Percentiles rank a stretch among this genome's conserved stretches.
Evolutionary conservation across 2,797 vertebrate genomes (phyloP).

Genomic region (Clarias laeviceps): DNA sequence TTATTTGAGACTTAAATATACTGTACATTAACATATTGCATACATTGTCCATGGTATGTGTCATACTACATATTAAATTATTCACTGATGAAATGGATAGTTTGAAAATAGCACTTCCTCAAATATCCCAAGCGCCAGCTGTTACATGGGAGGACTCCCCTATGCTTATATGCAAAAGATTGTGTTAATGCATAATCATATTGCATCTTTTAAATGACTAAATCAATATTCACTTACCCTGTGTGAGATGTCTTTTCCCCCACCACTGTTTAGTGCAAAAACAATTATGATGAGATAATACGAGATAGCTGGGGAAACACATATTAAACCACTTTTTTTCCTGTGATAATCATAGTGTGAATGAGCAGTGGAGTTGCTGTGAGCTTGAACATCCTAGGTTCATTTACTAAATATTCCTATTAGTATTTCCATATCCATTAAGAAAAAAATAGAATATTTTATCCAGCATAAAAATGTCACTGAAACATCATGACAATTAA

Average conservation of each 20-base stretch:
- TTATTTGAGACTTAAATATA: neutral
- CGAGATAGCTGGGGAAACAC: neutral
- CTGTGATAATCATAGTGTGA: neutral
- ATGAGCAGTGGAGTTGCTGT: neutral
- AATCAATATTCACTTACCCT: neutral
- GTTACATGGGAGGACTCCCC: conserved; percentile 14
- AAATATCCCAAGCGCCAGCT: conserved; percentile 38
- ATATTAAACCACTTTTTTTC: neutral
- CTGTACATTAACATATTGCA: neutral
- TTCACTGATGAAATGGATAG: conserved; percentile 50
- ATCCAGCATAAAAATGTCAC: neutral
- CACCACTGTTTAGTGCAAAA: neutral
- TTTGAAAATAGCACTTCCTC: conserved; percentile 26
- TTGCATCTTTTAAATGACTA: neutral
- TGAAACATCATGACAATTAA: neutral
- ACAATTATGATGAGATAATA: neutral
- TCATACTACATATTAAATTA: conserved; percentile 49
- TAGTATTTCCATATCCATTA: neutral
- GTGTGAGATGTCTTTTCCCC: too few relatives aligned
- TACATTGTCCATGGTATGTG: conserved; percentile 1
- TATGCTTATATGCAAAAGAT: neutral
- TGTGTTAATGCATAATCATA: conserved; percentile 14
- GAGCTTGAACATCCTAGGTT: neutral
- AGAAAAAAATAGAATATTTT: neutral
- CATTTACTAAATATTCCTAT: neutral